Evolutionary conservation across 64 coral and sea anemone genomes (phyloP).

Genomic region (Actinia equina): DNA sequence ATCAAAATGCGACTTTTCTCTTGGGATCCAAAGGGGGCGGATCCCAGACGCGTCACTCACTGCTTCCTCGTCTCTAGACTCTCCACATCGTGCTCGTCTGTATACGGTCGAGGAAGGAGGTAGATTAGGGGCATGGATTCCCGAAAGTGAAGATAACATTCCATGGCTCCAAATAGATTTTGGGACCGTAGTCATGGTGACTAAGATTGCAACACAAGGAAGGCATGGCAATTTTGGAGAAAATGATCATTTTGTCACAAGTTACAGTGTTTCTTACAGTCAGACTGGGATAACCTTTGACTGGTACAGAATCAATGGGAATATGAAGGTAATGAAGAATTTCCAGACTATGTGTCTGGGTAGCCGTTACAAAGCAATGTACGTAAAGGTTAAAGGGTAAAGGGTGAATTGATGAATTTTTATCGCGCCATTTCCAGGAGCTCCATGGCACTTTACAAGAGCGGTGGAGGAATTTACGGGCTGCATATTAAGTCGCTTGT

Average conservation of each 20-base stretch:
- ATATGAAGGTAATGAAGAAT: background rate
- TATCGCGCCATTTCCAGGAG: too few species aligned
- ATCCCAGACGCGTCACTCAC: slow-evolving; percentile 3
- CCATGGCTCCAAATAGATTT: slow-evolving; percentile 51
- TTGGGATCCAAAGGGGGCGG: background rate
- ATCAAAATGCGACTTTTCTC: background rate
- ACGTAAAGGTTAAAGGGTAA: too few species aligned
- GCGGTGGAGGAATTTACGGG: too few species aligned
- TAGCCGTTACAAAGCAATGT: too few species aligned
- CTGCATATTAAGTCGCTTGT: too few species aligned
- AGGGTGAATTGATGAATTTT: too few species aligned
- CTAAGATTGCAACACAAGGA: slow-evolving; percentile 42
- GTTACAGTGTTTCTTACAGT: background rate
- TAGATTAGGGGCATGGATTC: slow-evolving; percentile 1
- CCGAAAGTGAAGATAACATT: background rate
- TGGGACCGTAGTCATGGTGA: slow-evolving; percentile 22
- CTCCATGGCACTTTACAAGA: too few species aligned
- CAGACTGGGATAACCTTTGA: background rate
- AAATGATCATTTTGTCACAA: background rate
- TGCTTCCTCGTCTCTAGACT: slow-evolving; percentile 16
- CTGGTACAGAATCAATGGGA: background rate
- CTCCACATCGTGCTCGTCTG: slow-evolving; percentile 6
- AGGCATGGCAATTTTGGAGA: slow-evolving; percentile 18
- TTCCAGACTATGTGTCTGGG: too few species aligned
- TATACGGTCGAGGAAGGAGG: slow-evolving; percentile 17